Percentiles rank a stretch among this genome's conserved stretches.
Conservation (phyloP, 2,797 vertebrate species). For the Melanotaenia boesemani region DNA sequence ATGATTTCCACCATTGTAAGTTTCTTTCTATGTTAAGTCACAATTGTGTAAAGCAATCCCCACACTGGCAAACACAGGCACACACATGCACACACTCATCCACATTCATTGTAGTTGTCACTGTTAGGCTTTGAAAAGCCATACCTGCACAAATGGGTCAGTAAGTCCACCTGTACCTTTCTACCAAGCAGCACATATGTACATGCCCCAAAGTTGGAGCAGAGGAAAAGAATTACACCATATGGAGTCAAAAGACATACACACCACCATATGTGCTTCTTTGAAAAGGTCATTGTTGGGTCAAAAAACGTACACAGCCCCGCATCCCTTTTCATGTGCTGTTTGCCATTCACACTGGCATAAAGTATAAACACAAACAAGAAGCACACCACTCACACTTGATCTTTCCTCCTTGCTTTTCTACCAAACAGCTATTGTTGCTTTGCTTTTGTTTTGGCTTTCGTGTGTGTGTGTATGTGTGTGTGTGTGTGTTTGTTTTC, state of each 20-base stretch:
- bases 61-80: constrained; percentile 13
- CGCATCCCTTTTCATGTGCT: constrained; percentile 2
- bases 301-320: constrained; percentile 50
- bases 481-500: neutral
- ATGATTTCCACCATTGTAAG: constrained; percentile 1
- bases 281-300: constrained; percentile 61
- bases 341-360: constrained; percentile 20
- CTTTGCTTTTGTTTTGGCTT: constrained; percentile 13
- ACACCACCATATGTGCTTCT: constrained; percentile 1
- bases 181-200: constrained; percentile 20
- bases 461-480: constrained; percentile 36
- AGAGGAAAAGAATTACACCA: constrained; percentile 26
- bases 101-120: constrained; percentile 18
- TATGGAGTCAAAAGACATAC: constrained; percentile 14
- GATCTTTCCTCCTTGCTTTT: constrained; percentile 18
- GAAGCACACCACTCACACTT: constrained; percentile 15
- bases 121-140: constrained; percentile 30
- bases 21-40: constrained; percentile 17
- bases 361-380: constrained; percentile 24
- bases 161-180: constrained; percentile 52
- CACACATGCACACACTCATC: constrained; percentile 12
- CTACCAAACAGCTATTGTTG: constrained; percentile 58
- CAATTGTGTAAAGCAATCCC: constrained; percentile 16
- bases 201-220: constrained; percentile 10
- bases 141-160: constrained; percentile 57